phyloP scores from a whole-genome alignment of 2,888 invertebrate genomes.

The Campoplex capitator region DNA sequence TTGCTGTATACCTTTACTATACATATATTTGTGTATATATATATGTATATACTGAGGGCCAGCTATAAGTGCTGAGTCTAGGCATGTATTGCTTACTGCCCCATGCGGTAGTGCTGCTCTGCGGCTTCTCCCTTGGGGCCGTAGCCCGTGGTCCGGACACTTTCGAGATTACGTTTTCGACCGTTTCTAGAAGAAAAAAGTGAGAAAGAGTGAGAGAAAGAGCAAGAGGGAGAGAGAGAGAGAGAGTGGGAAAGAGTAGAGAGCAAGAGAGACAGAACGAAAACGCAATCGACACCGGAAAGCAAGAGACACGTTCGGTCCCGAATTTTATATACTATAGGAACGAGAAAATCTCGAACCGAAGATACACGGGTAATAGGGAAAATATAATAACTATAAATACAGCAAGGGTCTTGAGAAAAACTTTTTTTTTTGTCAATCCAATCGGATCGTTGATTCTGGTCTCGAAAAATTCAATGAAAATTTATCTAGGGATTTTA shows the following conservation, averaged over 20 bases:
- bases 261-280: background rate
- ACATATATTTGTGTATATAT: background rate
- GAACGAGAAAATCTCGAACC: constrained; percentile 3
- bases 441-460: background rate
- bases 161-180: constrained; percentile 81
- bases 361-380: background rate
- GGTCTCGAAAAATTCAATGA: background rate
- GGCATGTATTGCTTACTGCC: constrained; percentile 28
- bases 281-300: constrained; percentile 35
- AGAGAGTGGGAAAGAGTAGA: background rate
- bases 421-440: background rate
- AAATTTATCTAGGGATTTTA: background rate
- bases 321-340: background rate
- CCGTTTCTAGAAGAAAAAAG: constrained; percentile 38
- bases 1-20: background rate
- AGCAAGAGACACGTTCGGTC: constrained; percentile 31
- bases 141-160: constrained; percentile 75
- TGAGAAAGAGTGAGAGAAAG: background rate
- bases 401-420: background rate
- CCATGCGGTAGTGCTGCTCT: constrained; percentile 55
- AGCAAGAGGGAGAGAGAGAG: background rate
- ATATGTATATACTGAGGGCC: background rate
- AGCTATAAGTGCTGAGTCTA: constrained; percentile 36
- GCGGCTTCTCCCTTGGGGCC: constrained; percentile 77
- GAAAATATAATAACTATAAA: constrained; percentile 19